Evolutionary conservation across 2,113 vertebrate species (phyloP).

Genomic region (Gymnorhina tibicen): DNA sequence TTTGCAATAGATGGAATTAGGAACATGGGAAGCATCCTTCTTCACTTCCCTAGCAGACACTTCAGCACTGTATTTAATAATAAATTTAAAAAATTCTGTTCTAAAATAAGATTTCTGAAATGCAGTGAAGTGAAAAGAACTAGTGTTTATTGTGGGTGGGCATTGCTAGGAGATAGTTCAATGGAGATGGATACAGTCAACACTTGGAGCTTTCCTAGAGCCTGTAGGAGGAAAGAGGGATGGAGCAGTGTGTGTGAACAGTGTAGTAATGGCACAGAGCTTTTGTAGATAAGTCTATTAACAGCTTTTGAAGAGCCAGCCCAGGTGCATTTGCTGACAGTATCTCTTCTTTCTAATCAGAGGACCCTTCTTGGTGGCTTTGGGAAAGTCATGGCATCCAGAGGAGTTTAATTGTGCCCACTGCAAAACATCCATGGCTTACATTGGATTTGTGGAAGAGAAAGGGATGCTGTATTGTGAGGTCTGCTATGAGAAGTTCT

Average conservation of each 20-base stretch:
- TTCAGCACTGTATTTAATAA: not conserved
- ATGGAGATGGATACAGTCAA: not conserved
- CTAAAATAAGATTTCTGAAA: not conserved
- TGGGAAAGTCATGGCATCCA: slow-evolving; percentile 97
- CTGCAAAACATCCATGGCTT: slow-evolving; percentile 88
- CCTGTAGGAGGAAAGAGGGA: not conserved
- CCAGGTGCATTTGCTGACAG: not conserved
- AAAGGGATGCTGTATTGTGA: slow-evolving; percentile 87
- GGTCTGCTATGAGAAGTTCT: slow-evolving; percentile 92
- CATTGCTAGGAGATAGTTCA: not conserved
- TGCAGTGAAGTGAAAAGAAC: not conserved
- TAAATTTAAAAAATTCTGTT: not conserved
- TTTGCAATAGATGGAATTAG: not conserved
- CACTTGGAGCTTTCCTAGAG: not conserved
- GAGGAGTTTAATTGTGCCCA: slow-evolving; percentile 94
- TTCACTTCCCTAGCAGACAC: not conserved
- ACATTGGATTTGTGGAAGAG: slow-evolving; percentile 93
- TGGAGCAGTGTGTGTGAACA: not conserved
- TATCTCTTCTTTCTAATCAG: slow-evolving; percentile 68
- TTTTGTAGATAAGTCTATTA: not conserved
- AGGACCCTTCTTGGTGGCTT: slow-evolving; percentile 93
- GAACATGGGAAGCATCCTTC: not conserved
- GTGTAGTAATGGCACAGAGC: not conserved
- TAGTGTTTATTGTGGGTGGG: not conserved
- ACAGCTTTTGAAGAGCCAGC: not conserved